These are phyloP conservation scores for Cylloceria caligata DNA, from an alignment of 2,888 invertebrate genomes.

Conservation along the genomic window DNA sequence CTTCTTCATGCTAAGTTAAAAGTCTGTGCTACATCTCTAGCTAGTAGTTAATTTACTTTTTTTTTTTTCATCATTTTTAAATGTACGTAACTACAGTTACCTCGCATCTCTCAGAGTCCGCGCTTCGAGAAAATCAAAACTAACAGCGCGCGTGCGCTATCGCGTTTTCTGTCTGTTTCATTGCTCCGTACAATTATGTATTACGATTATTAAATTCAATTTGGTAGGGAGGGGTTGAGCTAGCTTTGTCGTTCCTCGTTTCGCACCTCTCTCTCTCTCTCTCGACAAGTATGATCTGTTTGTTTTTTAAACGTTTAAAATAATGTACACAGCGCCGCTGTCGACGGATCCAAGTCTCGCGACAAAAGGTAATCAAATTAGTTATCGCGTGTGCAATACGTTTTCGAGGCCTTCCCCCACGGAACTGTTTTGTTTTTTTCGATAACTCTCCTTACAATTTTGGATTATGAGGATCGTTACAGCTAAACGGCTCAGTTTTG, in stretches of 20 bases:
- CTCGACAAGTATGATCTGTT: neutral
- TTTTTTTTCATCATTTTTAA: slow-evolving; percentile 37
- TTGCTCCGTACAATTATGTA: slow-evolving; percentile 16
- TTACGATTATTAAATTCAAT: slow-evolving; percentile 35
- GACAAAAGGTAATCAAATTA: slow-evolving; percentile 6
- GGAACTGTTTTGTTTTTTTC: slow-evolving; percentile 1
- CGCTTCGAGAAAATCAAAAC: slow-evolving; percentile 43
- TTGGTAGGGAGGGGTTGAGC: neutral
- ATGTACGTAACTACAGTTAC: slow-evolving; percentile 60
- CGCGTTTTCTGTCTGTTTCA: neutral
- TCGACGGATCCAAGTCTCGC: neutral
- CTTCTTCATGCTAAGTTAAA: slow-evolving; percentile 54
- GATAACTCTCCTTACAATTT: neutral
- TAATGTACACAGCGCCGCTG: slow-evolving; percentile 9
- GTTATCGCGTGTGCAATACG: slow-evolving; percentile 11
- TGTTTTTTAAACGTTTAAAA: slow-evolving; percentile 12
- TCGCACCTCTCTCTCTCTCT: slow-evolving; percentile 11
- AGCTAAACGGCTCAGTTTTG: neutral
- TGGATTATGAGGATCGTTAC: slow-evolving; percentile 6
- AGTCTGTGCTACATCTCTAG: slow-evolving; percentile 66
- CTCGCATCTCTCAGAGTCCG: slow-evolving; percentile 55
- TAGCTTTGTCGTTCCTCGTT: slow-evolving; percentile 13
- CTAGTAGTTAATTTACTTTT: slow-evolving; percentile 61
- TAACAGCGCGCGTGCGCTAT: slow-evolving; percentile 29
- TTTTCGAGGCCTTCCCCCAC: neutral